phyloP scores from a whole-genome alignment of 2,113 vertebrate genomes.

The Callipepla californica region DNA sequence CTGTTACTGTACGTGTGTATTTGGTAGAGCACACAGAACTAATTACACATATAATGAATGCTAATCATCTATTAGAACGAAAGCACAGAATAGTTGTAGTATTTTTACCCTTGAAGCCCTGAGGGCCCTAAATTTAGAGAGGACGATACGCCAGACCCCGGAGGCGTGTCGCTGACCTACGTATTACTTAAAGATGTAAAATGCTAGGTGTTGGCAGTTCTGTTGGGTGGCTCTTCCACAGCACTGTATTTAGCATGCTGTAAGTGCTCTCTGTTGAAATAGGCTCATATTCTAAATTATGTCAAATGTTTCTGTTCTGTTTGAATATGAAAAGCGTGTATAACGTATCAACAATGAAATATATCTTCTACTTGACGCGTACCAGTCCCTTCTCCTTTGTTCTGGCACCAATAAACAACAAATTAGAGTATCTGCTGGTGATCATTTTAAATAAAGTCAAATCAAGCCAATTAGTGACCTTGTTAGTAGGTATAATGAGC shows the following conservation, averaged over 20 bases:
- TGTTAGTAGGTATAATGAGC: constrained; percentile 79
- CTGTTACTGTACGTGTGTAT: constrained; percentile 78
- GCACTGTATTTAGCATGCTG: constrained; percentile 79
- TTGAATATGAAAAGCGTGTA: constrained; percentile 75
- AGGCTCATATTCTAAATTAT: constrained; percentile 78
- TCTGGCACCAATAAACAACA: constrained; percentile 70
- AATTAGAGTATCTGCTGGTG: constrained; percentile 74
- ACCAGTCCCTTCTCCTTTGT: constrained; percentile 73
- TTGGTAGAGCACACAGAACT: constrained; percentile 79
- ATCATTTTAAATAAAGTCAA: constrained; percentile 79
- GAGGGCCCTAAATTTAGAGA: constrained; percentile 77
- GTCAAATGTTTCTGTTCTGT: constrained; percentile 75
- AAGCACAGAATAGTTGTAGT: constrained; percentile 84
- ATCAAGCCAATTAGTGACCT: constrained; percentile 81
- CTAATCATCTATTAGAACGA: constrained; percentile 83
- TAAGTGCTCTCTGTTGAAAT: constrained; percentile 81
- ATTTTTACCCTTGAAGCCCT: constrained; percentile 77
- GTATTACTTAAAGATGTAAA: constrained; percentile 73
- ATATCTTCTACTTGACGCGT: constrained; percentile 64
- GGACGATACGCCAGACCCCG: constrained; percentile 72
- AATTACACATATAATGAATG: constrained; percentile 81
- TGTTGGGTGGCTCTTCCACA: constrained; percentile 70
- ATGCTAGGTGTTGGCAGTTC: constrained; percentile 75
- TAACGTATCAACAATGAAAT: constrained; percentile 74
- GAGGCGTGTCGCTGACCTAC: constrained; percentile 72